A percentile compares a stretch with the other conserved stretches of the same genome.
These are phyloP conservation scores for Scolopax rusticola DNA, from an alignment of 2,797 vertebrate species.

Conservation along the genomic window DNA sequence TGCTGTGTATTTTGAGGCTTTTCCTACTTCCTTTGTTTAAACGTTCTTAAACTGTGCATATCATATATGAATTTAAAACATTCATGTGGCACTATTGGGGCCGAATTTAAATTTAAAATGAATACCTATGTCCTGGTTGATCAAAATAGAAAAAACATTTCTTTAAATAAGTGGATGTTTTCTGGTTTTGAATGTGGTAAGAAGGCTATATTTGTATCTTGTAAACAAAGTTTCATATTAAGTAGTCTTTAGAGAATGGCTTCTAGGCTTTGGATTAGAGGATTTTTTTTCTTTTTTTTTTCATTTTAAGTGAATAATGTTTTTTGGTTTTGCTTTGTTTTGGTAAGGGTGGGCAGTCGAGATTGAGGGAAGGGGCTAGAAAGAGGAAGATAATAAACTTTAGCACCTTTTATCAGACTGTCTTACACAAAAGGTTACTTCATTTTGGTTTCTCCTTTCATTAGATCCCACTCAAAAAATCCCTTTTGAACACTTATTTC, in stretches of 20 bases:
- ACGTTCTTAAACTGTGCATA: conserved; percentile 58
- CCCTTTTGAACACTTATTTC: not conserved
- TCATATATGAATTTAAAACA: conserved; percentile 47
- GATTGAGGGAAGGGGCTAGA: not conserved
- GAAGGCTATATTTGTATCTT: conserved; percentile 59
- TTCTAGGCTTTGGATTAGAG: conserved; percentile 47
- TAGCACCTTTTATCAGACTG: conserved; percentile 58
- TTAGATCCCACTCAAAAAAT: conserved; percentile 14
- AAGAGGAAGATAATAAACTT: conserved; percentile 54
- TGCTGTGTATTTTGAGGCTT: conserved; percentile 67
- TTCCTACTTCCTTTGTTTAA: conserved; percentile 74
- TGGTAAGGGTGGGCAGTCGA: not conserved
- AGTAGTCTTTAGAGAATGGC: conserved; percentile 65
- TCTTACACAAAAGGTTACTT: conserved; percentile 51
- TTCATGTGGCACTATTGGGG: conserved; percentile 13
- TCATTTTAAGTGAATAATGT: conserved; percentile 32
- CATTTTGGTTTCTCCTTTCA: conserved; percentile 40
- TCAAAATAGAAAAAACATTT: conserved; percentile 59
- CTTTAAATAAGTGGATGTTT: conserved; percentile 69
- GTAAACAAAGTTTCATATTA: conserved; percentile 71
- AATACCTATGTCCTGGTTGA: conserved; percentile 33
- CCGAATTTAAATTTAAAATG: conserved; percentile 53
- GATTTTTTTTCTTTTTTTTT: not conserved
- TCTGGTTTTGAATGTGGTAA: conserved; percentile 62
- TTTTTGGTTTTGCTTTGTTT: conserved; percentile 46